Percentiles rank a stretch among this genome's conserved stretches.
Conservation (phyloP, 2,113 vertebrate genomes). For the Odontesthes bonariensis region DNA sequence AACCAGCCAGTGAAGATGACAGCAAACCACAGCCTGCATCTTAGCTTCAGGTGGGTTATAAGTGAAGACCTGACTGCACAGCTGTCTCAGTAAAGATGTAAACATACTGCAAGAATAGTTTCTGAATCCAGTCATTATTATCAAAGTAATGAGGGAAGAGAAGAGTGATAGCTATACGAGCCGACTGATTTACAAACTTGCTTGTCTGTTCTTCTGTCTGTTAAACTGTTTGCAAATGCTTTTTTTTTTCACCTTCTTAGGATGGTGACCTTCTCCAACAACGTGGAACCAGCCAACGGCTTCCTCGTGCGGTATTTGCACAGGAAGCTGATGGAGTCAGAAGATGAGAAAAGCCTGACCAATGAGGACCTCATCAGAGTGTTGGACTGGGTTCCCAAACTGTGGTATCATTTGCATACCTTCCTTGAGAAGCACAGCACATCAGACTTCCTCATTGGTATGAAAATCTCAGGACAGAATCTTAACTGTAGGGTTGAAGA, state of each 20-base stretch:
- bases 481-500: neutral
- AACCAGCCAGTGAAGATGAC: constrained; percentile 98
- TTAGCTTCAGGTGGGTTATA: constrained; percentile 92
- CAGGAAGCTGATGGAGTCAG: constrained; percentile 94
- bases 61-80: neutral
- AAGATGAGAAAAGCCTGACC: constrained; percentile 89
- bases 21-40: constrained; percentile 94
- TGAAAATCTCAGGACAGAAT: neutral
- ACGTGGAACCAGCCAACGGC: constrained; percentile 96
- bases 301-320: constrained; percentile 96
- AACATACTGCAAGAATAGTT: neutral
- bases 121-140: neutral
- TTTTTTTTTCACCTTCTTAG: constrained; percentile 67
- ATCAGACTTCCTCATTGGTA: constrained; percentile 98
- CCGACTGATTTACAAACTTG: neutral
- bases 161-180: neutral
- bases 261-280: constrained; percentile 98
- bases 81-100: neutral
- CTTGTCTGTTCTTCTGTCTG: neutral
- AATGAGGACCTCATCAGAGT: constrained; percentile 92
- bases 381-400: constrained; percentile 96
- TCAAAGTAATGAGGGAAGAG: neutral
- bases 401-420: constrained; percentile 98
- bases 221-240: neutral
- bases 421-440: constrained; percentile 99